Evolutionary conservation across 2,113 vertebrate species (phyloP).

Genomic region (Henicopernis longicauda): DNA sequence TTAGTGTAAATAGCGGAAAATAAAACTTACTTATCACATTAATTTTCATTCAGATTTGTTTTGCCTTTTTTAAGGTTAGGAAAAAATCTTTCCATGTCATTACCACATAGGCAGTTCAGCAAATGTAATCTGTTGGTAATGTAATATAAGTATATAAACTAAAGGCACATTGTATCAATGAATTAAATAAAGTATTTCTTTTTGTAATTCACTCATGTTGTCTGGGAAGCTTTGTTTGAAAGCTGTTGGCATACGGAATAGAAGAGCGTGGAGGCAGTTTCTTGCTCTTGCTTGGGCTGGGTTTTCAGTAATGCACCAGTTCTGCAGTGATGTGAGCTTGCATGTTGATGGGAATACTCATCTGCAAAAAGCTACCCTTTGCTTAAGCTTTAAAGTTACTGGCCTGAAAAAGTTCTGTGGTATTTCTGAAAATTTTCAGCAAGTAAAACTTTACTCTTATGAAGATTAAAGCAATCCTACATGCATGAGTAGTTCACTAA

Average conservation of each 20-base stretch:
- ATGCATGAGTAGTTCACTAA: not conserved
- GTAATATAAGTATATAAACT: not conserved
- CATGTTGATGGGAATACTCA: not conserved
- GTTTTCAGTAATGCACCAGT: not conserved
- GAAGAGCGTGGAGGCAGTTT: not conserved
- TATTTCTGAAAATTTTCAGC: not conserved
- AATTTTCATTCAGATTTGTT: not conserved
- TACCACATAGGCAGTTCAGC: not conserved
- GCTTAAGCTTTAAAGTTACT: not conserved
- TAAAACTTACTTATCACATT: not conserved
- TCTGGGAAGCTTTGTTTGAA: not conserved
- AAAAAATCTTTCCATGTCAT: not conserved
- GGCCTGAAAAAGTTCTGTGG: not conserved
- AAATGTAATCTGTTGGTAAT: not conserved
- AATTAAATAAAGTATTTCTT: not conserved
- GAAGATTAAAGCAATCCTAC: not conserved
- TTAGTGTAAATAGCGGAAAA: not conserved
- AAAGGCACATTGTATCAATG: not conserved
- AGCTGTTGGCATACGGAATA: not conserved
- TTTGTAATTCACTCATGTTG: not conserved
- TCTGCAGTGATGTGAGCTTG: not conserved
- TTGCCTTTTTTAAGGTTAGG: not conserved
- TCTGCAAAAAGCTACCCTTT: not conserved
- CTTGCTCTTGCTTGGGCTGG: not conserved
- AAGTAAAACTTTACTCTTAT: not conserved